A percentile compares a stretch with the other conserved stretches of the same genome.
These are phyloP conservation scores for Apotomis turbidana DNA, from an alignment of 2,888 invertebrate genomes.

Conservation along the genomic window DNA sequence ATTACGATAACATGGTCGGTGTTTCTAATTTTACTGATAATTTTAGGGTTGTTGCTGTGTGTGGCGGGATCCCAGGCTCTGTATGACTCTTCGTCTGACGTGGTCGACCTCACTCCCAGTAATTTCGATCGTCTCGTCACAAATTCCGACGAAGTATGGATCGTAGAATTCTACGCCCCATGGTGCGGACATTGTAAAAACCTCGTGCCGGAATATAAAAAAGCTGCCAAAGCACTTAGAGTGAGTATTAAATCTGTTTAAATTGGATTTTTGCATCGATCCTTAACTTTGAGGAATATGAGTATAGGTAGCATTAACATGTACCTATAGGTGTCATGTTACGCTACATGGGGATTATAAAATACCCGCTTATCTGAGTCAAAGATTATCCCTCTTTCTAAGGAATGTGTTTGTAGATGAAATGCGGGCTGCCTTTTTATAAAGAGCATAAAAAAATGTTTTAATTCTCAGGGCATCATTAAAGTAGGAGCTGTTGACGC, in stretches of 20 bases:
- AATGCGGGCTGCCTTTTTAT: neutral
- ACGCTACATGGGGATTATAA: neutral
- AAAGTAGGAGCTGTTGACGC: constrained; percentile 98
- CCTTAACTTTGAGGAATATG: neutral
- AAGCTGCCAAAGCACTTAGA: constrained; percentile 96
- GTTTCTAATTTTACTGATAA: constrained; percentile 46
- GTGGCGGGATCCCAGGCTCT: constrained; percentile 73
- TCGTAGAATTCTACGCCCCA: constrained; percentile 98
- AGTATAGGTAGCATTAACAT: neutral
- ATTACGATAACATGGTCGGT: constrained; percentile 53
- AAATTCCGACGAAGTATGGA: constrained; percentile 94
- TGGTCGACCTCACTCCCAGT: constrained; percentile 92
- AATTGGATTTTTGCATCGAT: neutral
- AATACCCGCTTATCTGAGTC: neutral
- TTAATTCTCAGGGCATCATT: constrained; percentile 89
- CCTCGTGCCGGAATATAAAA: constrained; percentile 96
- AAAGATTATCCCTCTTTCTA: neutral
- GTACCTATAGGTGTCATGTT: neutral
- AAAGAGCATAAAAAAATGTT: neutral
- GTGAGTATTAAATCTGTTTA: constrained; percentile 69
- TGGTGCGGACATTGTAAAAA: constrained; percentile 98
- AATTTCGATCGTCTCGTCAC: constrained; percentile 95
- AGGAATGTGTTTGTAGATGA: too few species aligned
- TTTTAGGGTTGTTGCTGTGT: constrained; percentile 72
- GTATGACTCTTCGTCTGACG: constrained; percentile 89